A percentile compares a stretch with the other conserved stretches of the same genome.
Evolutionary conservation across 2,888 invertebrate species (phyloP).

Genomic region (Temnothorax unifasciatus): DNA sequence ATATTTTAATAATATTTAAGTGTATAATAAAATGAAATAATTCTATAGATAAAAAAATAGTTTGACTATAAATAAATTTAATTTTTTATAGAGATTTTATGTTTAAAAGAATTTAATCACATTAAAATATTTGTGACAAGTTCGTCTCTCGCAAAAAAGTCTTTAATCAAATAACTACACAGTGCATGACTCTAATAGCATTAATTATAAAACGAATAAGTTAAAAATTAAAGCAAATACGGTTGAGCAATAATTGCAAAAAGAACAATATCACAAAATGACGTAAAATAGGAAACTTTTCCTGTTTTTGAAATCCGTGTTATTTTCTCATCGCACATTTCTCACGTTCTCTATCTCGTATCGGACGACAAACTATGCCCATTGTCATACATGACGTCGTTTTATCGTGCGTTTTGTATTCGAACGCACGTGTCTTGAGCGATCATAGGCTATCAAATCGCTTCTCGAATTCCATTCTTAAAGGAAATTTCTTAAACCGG

Average conservation of each 20-base stretch:
- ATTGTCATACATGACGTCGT: constrained; percentile 36
- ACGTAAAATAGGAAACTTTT: constrained; percentile 23
- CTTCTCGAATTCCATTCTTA: constrained; percentile 25
- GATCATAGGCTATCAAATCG: constrained; percentile 18
- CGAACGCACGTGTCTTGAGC: not conserved
- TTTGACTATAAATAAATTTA: not conserved
- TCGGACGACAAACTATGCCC: constrained; percentile 40
- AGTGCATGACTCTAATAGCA: not conserved
- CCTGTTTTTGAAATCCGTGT: not conserved
- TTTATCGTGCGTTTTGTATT: constrained; percentile 28
- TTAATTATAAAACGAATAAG: constrained; percentile 17
- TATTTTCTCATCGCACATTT: constrained; percentile 12
- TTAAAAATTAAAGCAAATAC: not conserved
- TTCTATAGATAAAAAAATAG: not conserved
- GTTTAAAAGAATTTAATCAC: not conserved
- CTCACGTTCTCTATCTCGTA: constrained; percentile 1
- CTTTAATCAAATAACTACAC: not conserved
- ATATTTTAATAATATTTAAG: not conserved
- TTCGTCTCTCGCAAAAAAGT: not conserved
- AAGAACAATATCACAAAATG: not conserved
- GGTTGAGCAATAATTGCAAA: constrained; percentile 6
- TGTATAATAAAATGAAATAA: not conserved
- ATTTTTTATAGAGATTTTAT: not conserved
- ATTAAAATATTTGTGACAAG: not conserved
- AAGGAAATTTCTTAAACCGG: constrained; percentile 28